Percentiles rank a stretch among this genome's conserved stretches.
These are phyloP conservation scores for Vultur gryphus DNA, from an alignment of 2,797 vertebrate genomes.

Conservation along the genomic window DNA sequence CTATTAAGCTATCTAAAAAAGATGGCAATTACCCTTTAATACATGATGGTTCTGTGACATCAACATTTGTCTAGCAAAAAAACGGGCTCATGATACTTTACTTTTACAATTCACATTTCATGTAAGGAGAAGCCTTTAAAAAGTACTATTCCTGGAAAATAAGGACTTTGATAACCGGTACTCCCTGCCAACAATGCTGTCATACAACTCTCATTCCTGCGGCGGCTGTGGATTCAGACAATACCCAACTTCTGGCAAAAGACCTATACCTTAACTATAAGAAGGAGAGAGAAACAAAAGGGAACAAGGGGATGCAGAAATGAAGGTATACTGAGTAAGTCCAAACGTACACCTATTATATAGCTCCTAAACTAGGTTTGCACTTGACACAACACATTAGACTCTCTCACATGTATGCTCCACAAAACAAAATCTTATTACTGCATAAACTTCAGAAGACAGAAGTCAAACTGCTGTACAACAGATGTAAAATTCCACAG, in stretches of 20 bases:
- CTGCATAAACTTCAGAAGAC: background rate
- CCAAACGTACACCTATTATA: fast-evolving
- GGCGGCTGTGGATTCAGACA: background rate
- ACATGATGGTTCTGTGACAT: background rate
- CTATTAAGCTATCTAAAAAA: background rate
- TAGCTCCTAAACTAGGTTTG: background rate
- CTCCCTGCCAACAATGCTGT: background rate
- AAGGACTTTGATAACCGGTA: background rate
- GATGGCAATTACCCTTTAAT: background rate
- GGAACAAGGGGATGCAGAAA: background rate
- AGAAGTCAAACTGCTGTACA: background rate
- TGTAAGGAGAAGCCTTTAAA: background rate
- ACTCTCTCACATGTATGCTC: background rate
- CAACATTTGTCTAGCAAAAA: background rate
- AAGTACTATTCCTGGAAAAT: background rate
- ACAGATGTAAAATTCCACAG: background rate
- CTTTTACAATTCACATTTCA: background rate
- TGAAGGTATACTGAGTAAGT: fast-evolving
- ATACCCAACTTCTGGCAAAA: background rate
- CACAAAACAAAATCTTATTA: background rate
- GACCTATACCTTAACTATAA: fast-evolving
- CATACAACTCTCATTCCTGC: background rate
- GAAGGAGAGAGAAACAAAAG: background rate
- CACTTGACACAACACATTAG: background rate
- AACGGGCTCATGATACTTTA: fast-evolving